phyloP scores from a whole-genome alignment of 2,888 invertebrate genomes.

The Tenthredo livida region DNA sequence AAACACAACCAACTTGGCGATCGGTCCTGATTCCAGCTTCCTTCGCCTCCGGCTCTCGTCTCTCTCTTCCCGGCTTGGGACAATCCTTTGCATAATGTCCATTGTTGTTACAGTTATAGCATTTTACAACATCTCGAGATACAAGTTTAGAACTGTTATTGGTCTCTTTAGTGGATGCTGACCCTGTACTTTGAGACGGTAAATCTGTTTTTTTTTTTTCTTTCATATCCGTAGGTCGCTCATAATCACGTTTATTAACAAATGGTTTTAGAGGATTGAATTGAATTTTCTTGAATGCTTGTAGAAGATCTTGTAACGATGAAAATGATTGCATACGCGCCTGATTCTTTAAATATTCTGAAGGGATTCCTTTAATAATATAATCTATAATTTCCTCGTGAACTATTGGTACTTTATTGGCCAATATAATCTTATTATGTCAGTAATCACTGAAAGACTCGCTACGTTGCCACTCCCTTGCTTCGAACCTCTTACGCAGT shows the following conservation, averaged over 20 bases:
- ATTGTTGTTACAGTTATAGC: neutral
- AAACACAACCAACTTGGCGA: too few relatives aligned
- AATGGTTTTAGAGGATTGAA: neutral
- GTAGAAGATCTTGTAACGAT: neutral
- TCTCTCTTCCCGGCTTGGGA: neutral
- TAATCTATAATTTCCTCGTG: too few relatives aligned
- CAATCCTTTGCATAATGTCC: conserved; percentile 30
- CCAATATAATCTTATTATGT: too few relatives aligned
- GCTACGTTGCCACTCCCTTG: too few relatives aligned
- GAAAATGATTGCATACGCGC: too few relatives aligned
- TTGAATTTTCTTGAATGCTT: neutral
- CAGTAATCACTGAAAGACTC: too few relatives aligned
- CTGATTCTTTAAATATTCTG: too few relatives aligned
- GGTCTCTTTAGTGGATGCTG: neutral
- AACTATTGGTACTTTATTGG: too few relatives aligned
- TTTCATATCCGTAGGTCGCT: neutral
- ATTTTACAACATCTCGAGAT: neutral
- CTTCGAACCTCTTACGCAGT: too few relatives aligned
- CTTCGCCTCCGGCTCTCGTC: too few relatives aligned
- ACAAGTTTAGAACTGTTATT: neutral
- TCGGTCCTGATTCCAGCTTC: too few relatives aligned
- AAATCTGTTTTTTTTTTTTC: neutral
- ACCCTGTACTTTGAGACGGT: neutral
- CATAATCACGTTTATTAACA: neutral
- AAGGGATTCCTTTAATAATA: too few relatives aligned